Percentiles rank a stretch among this genome's conserved stretches.
Evolutionary conservation across 1,140 invertebrate genomes (phyloP).

Genomic region (Paraescarpia echinospica): DNA sequence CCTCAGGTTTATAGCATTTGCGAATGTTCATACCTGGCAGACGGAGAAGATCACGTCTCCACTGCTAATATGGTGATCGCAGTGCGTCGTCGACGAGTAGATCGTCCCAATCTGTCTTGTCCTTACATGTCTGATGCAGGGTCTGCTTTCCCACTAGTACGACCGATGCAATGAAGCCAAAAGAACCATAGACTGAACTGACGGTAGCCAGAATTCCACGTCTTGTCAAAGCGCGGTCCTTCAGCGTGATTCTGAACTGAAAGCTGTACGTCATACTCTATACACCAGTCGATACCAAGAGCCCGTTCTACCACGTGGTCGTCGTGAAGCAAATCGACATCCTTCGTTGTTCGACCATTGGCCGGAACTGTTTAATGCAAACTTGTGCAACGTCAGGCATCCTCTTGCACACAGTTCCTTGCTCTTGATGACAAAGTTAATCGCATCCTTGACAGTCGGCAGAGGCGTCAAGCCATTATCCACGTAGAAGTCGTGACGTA

Average conservation of each 20-base stretch:
- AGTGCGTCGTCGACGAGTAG: background rate
- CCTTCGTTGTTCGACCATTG: background rate
- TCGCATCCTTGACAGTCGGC: constrained; percentile 34
- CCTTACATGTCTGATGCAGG: background rate
- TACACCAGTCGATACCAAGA: background rate
- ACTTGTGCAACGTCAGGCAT: constrained; percentile 32
- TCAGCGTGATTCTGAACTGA: constrained; percentile 30
- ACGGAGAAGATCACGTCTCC: background rate
- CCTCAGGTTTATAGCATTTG: background rate
- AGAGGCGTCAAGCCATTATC: constrained; percentile 32
- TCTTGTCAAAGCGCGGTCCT: constrained; percentile 30
- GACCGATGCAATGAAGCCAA: constrained; percentile 36
- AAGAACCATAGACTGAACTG: constrained; percentile 38
- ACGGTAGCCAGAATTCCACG: constrained; percentile 36
- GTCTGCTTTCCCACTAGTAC: constrained; percentile 35
- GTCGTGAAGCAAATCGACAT: background rate
- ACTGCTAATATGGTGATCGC: background rate
- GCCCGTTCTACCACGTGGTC: background rate
- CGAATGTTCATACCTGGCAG: background rate
- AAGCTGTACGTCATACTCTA: constrained; percentile 37
- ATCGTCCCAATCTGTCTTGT: constrained; percentile 9
- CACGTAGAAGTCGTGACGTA: constrained; percentile 35
- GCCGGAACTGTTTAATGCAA: constrained; percentile 28
- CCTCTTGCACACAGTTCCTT: constrained; percentile 26
- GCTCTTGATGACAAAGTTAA: constrained; percentile 30